These are phyloP conservation scores for Choristoneura fumiferana DNA, from an alignment of 1,140 invertebrate genomes.

Conservation along the genomic window DNA sequence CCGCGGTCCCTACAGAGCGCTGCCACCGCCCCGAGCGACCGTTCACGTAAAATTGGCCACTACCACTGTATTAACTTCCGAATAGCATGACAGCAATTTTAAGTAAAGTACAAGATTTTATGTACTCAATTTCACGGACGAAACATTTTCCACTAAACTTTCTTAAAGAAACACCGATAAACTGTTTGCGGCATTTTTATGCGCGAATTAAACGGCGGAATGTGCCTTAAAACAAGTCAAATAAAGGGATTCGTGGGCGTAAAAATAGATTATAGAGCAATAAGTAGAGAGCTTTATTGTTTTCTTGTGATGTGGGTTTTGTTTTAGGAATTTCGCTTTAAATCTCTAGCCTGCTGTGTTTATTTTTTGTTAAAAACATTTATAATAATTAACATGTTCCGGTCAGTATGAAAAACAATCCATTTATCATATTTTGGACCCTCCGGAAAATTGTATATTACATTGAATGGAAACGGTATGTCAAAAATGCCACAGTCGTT, in stretches of 20 bases:
- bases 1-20: too few relatives aligned
- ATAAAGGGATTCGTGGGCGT: slow-evolving; percentile 25
- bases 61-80: slow-evolving; percentile 5
- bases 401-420: not conserved
- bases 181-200: too few relatives aligned
- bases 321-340: slow-evolving; percentile 20
- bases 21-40: not conserved
- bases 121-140: too few relatives aligned
- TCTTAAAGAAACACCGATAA: too few relatives aligned
- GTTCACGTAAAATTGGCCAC: slow-evolving; percentile 10
- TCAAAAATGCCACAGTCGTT: too few relatives aligned
- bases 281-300: slow-evolving; percentile 30
- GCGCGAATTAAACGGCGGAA: not conserved
- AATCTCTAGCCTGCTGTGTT: slow-evolving; percentile 1
- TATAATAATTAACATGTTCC: not conserved
- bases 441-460: not conserved
- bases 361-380: not conserved
- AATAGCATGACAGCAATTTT: not conserved
- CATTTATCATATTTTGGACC: not conserved
- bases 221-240: slow-evolving; percentile 25
- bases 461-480: not conserved
- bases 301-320: slow-evolving; percentile 24
- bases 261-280: slow-evolving; percentile 25
- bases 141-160: too few relatives aligned
- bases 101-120: too few relatives aligned